phyloP scores from a whole-genome alignment of 2,888 invertebrate species.

The Nomada fucata region DNA sequence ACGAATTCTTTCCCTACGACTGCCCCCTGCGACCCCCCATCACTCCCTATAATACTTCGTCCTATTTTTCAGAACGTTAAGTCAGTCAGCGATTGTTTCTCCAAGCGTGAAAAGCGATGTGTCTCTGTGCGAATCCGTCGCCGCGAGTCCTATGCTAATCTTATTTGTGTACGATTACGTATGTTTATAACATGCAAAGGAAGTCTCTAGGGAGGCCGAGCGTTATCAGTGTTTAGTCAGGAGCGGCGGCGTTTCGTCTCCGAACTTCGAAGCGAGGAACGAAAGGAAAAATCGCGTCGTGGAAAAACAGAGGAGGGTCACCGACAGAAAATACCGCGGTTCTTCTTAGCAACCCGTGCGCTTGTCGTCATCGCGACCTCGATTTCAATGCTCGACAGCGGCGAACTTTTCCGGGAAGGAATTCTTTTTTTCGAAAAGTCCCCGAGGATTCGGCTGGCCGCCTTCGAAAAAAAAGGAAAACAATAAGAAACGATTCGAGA shows the following conservation, averaged over 20 bases:
- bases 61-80: slow-evolving; percentile 15
- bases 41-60: not conserved
- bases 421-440: slow-evolving; percentile 15
- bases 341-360: slow-evolving; percentile 3
- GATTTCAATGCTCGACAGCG: not conserved
- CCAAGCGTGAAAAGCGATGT: slow-evolving; percentile 52
- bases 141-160: slow-evolving; percentile 82
- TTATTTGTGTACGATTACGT: slow-evolving; percentile 84
- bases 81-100: slow-evolving; percentile 60
- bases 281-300: slow-evolving; percentile 64
- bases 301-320: slow-evolving; percentile 62
- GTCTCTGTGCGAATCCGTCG: slow-evolving; percentile 71
- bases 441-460: slow-evolving; percentile 5
- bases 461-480: slow-evolving; percentile 27
- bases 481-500: slow-evolving; percentile 42
- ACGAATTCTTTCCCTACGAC: slow-evolving; percentile 27
- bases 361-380: not conserved
- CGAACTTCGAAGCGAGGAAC: slow-evolving; percentile 64
- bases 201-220: slow-evolving; percentile 75
- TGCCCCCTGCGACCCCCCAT: not conserved
- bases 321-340: not conserved
- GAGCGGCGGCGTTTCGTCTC: slow-evolving; percentile 77
- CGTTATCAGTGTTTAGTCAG: slow-evolving; percentile 84
- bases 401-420: not conserved
- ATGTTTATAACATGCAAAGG: slow-evolving; percentile 84